Evolutionary conservation across 2,888 invertebrate genomes (phyloP).

Genomic region (Orchesellides sinensis): DNA sequence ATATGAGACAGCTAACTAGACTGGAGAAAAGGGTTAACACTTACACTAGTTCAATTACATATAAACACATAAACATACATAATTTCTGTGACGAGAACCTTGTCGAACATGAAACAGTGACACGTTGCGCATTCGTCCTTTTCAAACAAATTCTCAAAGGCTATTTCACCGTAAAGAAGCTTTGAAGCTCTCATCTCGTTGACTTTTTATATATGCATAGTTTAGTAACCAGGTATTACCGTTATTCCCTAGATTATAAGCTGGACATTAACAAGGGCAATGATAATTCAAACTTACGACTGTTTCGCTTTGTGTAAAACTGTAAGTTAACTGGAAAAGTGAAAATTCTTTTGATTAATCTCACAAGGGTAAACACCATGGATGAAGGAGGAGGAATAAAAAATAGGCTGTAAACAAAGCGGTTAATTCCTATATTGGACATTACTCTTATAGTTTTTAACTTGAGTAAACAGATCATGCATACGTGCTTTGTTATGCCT

Average conservation of each 20-base stretch:
- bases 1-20: neutral
- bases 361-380: conserved; percentile 39
- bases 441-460: neutral
- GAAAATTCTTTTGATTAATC: conserved; percentile 50
- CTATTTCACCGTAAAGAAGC: no score
- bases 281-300: no score
- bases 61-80: neutral
- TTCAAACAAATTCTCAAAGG: no score
- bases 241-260: no score
- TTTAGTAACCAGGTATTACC: no score
- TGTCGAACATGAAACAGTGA: neutral
- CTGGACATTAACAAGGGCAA: no score
- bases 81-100: neutral
- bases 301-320: no score
- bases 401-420: conserved; percentile 18
- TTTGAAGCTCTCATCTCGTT: no score
- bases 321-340: no score
- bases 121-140: no score
- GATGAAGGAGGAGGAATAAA: conserved; percentile 17
- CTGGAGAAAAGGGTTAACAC: neutral
- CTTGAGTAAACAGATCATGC: conserved; percentile 26
- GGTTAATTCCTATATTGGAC: conserved; percentile 13
- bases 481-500: conserved; percentile 33
- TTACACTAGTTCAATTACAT: no score
- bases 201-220: no score